Conservation (phyloP, 23 tunicate genomes). For the Phallusia fumigata region DNA sequence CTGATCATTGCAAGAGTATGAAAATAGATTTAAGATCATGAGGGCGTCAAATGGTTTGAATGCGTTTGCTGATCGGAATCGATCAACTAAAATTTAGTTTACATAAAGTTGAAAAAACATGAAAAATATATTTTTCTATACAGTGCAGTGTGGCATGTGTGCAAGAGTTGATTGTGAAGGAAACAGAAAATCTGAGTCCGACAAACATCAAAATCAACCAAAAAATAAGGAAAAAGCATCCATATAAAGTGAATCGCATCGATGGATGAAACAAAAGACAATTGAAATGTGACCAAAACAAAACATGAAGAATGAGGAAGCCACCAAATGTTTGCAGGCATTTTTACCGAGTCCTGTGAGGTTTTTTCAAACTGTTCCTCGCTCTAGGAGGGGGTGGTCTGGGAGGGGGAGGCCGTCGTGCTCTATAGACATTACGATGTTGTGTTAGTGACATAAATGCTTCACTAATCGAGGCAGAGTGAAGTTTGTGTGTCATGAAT, state of each 20-base stretch:
- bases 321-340: not conserved
- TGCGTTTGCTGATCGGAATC: too few relatives aligned
- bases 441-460: not conserved
- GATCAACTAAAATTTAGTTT: too few relatives aligned
- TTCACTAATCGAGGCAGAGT: too few relatives aligned
- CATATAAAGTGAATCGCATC: not conserved
- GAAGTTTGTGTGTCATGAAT: too few relatives aligned
- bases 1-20: too few relatives aligned
- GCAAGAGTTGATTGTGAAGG: not conserved
- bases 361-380: not conserved
- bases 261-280: not conserved
- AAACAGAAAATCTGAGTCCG: not conserved
- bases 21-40: too few relatives aligned
- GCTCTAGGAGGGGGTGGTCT: slow-evolving; percentile 13
- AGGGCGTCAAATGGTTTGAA: too few relatives aligned
- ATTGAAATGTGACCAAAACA: not conserved
- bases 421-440: not conserved
- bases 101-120: too few relatives aligned
- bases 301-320: too few relatives aligned
- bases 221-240: not conserved
- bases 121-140: too few relatives aligned
- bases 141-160: too few relatives aligned
- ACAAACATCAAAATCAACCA: not conserved
- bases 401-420: not conserved
- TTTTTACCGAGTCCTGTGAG: slow-evolving; percentile 1